Conservation (phyloP, 1,140 invertebrate species). For the Parapsyche elsis region DNA sequence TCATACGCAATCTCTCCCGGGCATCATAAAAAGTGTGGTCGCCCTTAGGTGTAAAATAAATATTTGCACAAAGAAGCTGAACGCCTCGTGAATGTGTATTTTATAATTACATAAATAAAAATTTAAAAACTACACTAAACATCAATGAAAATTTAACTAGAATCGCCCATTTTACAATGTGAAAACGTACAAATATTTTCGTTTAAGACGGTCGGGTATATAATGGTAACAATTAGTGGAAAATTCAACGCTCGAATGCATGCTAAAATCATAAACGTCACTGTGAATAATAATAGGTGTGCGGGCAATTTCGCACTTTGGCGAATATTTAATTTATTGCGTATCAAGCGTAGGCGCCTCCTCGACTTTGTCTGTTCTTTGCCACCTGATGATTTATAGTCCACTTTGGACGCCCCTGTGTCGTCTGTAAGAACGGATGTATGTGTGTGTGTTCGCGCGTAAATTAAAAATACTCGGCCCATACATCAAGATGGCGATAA, state of each 20-base stretch:
- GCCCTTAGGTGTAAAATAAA: conserved; percentile 44
- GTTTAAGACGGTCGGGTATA: too few species aligned
- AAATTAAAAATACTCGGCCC: conserved; percentile 50
- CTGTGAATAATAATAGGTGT: background rate
- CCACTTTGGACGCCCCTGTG: conserved; percentile 21
- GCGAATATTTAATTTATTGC: conserved; percentile 15
- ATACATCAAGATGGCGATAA: conserved; percentile 52
- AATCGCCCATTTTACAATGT: too few species aligned
- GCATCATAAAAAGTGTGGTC: conserved; percentile 39
- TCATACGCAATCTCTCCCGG: conserved; percentile 37
- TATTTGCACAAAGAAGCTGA: conserved; percentile 34
- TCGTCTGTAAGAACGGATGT: background rate
- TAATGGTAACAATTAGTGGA: background rate
- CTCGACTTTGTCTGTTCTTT: background rate
- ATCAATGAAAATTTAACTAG: too few species aligned
- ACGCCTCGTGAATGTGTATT: background rate
- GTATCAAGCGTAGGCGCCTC: conserved; percentile 1
- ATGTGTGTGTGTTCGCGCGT: conserved; percentile 12
- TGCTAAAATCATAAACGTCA: background rate
- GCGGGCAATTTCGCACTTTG: background rate
- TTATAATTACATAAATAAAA: background rate
- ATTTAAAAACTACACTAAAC: background rate
- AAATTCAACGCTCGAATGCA: background rate
- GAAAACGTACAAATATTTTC: too few species aligned
- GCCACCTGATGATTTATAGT: conserved; percentile 32